phyloP scores from a whole-genome alignment of 2,888 invertebrate genomes.

The Drosophila histrio region DNA sequence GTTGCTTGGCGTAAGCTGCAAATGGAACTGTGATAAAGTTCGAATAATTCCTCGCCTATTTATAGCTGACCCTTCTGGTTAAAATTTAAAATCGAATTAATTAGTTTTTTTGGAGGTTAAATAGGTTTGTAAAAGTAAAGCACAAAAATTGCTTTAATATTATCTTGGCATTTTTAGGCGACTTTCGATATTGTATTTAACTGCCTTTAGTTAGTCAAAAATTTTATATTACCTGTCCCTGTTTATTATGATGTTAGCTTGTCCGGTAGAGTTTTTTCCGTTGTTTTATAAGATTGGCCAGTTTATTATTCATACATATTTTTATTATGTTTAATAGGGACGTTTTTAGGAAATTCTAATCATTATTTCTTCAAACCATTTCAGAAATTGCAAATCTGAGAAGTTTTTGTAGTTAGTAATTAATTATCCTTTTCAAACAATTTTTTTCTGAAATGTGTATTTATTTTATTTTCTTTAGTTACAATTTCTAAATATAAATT shows the following conservation, averaged over 20 bases:
- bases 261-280: background rate
- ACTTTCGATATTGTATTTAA: background rate
- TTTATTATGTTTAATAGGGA: no score
- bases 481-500: no score
- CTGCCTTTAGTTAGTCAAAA: background rate
- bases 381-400: no score
- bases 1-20: constrained; percentile 39
- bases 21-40: constrained; percentile 58
- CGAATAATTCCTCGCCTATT: constrained; percentile 27
- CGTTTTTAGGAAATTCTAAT: no score
- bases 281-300: no score
- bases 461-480: no score
- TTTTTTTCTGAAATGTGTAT: no score
- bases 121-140: constrained; percentile 63
- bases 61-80: constrained; percentile 48
- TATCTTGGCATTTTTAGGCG: background rate
- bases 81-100: constrained; percentile 33
- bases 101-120: constrained; percentile 61
- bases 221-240: background rate
- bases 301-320: no score
- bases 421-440: no score
- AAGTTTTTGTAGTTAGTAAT: no score
- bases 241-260: no score
- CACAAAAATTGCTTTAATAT: background rate
- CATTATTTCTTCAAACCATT: no score